Percentiles rank a stretch among this genome's conserved stretches.
Evolutionary conservation across 1,140 invertebrate species (phyloP).

Genomic region (Halesus radiatus): DNA sequence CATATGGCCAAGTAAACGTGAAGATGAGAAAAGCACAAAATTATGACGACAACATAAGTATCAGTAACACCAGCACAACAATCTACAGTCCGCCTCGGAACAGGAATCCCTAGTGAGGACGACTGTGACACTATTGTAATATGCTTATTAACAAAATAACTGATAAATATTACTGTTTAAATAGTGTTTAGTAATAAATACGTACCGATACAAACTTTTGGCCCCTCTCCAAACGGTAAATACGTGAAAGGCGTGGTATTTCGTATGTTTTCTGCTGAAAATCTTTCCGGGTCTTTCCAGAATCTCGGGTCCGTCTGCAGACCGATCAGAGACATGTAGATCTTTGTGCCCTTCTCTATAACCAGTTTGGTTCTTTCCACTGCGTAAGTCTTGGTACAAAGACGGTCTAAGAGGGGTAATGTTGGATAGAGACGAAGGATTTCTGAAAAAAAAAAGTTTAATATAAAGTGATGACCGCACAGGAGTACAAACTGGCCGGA

Average conservation of each 20-base stretch:
- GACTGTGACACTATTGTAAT: no score
- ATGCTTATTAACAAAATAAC: no score
- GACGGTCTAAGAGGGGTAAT: conserved; percentile 11
- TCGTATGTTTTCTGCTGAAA: conserved; percentile 63
- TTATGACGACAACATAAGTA: no score
- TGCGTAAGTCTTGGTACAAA: conserved; percentile 5
- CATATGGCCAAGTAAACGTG: no score
- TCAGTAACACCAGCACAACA: no score
- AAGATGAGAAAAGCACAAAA: no score
- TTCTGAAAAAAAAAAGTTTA: conserved; percentile 33
- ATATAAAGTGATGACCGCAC: no score
- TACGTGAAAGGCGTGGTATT: conserved; percentile 61
- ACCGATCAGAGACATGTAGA: conserved; percentile 25
- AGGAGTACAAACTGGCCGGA: no score
- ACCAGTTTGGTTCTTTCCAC: background rate
- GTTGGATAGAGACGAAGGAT: conserved; percentile 28
- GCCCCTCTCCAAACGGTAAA: conserved; percentile 72
- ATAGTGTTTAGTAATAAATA: no score
- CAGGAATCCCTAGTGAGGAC: no score
- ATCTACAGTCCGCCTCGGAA: no score
- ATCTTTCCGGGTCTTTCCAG: conserved; percentile 70
- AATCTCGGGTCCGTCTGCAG: conserved; percentile 69
- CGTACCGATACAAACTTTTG: conserved; percentile 60
- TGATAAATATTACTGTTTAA: no score
- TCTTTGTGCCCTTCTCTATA: conserved; percentile 32